These are phyloP conservation scores for Neocloeon triangulifer DNA, from an alignment of 1,140 invertebrate genomes.

Conservation along the genomic window DNA sequence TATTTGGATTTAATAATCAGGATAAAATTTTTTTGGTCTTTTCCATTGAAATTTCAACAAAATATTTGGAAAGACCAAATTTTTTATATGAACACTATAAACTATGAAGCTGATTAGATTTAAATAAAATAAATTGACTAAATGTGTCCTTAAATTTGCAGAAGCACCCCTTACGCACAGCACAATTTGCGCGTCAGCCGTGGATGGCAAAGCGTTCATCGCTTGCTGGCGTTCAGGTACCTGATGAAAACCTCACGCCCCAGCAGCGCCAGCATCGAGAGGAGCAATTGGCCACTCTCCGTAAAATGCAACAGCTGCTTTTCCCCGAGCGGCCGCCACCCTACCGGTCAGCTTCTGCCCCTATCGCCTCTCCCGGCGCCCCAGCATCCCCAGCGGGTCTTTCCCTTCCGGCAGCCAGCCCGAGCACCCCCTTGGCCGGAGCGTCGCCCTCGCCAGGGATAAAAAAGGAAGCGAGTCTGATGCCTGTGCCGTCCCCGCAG, in stretches of 20 bases:
- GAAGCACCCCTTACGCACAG: no score
- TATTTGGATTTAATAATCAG: no score
- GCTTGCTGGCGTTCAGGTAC: slow-evolving; percentile 61
- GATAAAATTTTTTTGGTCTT: no score
- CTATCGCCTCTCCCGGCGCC: slow-evolving; percentile 8
- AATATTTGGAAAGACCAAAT: no score
- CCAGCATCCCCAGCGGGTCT: slow-evolving; percentile 19
- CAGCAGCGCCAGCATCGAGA: slow-evolving; percentile 85
- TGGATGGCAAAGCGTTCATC: background rate
- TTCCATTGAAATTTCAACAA: no score
- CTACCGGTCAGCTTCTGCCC: slow-evolving; percentile 5
- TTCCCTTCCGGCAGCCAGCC: slow-evolving; percentile 12
- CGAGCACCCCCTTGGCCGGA: slow-evolving; percentile 5
- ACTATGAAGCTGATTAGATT: no score
- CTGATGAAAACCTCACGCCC: slow-evolving; percentile 89
- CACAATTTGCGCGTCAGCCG: background rate
- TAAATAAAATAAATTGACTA: slow-evolving; percentile 2
- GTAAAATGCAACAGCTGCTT: slow-evolving; percentile 80
- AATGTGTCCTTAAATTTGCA: slow-evolving; percentile 1
- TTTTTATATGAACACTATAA: no score
- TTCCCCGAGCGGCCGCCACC: slow-evolving; percentile 50
- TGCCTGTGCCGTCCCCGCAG: slow-evolving; percentile 88
- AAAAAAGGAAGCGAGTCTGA: slow-evolving; percentile 65
- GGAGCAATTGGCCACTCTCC: slow-evolving; percentile 70
- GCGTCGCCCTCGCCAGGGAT: slow-evolving; percentile 1